A percentile compares a stretch with the other conserved stretches of the same genome.
Evolutionary conservation across 2,888 invertebrate species (phyloP).

Genomic region (Hydriomena furcata): DNA sequence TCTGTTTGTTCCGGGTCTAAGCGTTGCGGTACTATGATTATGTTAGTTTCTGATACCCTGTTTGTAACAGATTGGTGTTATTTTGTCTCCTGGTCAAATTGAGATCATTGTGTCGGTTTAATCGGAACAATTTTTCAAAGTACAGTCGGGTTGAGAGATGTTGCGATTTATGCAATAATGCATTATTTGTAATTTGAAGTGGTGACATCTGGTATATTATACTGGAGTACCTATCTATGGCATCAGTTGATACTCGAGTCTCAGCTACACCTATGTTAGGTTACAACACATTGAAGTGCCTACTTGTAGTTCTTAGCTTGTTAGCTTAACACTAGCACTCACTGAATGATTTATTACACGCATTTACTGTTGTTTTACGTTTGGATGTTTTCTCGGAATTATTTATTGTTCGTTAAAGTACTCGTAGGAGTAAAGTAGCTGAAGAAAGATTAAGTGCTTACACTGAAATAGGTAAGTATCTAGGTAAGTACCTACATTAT

Average conservation of each 20-base stretch:
- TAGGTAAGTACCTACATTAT: too few relatives aligned
- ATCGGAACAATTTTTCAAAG: too few relatives aligned
- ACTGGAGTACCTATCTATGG: conserved; percentile 15
- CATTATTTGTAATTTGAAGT: too few relatives aligned
- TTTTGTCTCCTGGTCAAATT: too few relatives aligned
- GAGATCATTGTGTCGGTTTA: too few relatives aligned
- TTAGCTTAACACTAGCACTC: not conserved
- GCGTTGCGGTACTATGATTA: too few relatives aligned
- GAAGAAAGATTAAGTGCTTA: not conserved
- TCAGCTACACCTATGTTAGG: conserved; percentile 5
- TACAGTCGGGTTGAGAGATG: too few relatives aligned
- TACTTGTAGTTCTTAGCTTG: not conserved
- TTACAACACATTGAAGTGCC: conserved; percentile 8
- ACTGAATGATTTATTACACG: not conserved
- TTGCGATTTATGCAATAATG: too few relatives aligned
- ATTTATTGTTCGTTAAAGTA: not conserved
- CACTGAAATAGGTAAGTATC: not conserved
- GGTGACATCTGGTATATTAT: too few relatives aligned
- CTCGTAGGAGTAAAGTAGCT: not conserved
- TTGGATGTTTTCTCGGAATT: conserved; percentile 4
- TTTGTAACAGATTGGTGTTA: too few relatives aligned
- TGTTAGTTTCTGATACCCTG: too few relatives aligned
- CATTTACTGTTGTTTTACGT: not conserved
- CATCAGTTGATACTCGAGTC: conserved; percentile 39
- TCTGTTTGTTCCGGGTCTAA: too few relatives aligned